Evolutionary conservation across 2,888 invertebrate genomes (phyloP).

Genomic region (Griposia aprilina): DNA sequence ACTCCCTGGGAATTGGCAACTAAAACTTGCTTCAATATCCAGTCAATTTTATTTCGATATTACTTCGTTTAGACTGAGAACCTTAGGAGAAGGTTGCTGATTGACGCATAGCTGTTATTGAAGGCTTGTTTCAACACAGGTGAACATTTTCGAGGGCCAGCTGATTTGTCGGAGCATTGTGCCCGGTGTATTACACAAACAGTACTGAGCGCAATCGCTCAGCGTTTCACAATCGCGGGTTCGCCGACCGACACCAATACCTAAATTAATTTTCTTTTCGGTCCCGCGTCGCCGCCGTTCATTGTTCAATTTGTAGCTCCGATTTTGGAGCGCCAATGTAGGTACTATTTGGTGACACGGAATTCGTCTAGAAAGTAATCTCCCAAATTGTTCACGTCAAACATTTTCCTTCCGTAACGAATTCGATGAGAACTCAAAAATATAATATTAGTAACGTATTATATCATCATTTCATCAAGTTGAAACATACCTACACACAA

Average conservation of each 20-base stretch:
- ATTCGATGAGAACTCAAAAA: constrained; percentile 10
- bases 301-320: constrained; percentile 87
- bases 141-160: constrained; percentile 86
- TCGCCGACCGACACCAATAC: constrained; percentile 90
- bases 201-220: constrained; percentile 87
- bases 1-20: not conserved
- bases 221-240: constrained; percentile 88
- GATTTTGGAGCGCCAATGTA: constrained; percentile 79
- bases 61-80: not conserved
- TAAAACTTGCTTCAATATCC: not conserved
- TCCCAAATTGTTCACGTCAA: constrained; percentile 67
- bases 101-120: constrained; percentile 64
- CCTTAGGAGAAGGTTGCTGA: constrained; percentile 63
- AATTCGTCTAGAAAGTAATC: constrained; percentile 77
- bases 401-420: constrained; percentile 19
- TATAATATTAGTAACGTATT: constrained; percentile 37
- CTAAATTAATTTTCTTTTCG: constrained; percentile 90
- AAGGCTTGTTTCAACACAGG: constrained; percentile 81
- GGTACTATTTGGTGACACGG: constrained; percentile 79
- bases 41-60: not conserved
- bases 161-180: constrained; percentile 86
- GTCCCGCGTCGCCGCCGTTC: constrained; percentile 82
- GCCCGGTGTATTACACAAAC: constrained; percentile 88
- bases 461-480: constrained; percentile 54
- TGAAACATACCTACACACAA: constrained; percentile 48